A percentile compares a stretch with the other conserved stretches of the same genome.
phyloP scores from a whole-genome alignment of 1,140 invertebrate species.

The Hypothenemus hampei region DNA sequence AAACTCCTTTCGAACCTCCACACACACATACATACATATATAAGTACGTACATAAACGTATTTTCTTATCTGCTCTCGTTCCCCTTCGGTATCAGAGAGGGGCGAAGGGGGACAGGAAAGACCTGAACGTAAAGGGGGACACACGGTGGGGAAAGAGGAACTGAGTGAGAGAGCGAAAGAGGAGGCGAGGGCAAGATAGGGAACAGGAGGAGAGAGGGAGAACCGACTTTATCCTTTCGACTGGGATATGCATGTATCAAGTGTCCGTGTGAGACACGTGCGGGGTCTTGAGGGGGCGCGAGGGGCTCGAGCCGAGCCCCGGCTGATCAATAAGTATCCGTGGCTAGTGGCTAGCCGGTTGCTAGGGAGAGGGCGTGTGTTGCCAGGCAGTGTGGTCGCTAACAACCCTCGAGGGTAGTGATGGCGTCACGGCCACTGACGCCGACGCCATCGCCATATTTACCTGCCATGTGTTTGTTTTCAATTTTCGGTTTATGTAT shows the following conservation, averaged over 20 bases:
- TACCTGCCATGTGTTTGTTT: slow-evolving; percentile 47
- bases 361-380: slow-evolving; percentile 48
- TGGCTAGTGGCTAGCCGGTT: slow-evolving; percentile 49
- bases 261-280: slow-evolving; percentile 36
- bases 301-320: slow-evolving; percentile 22
- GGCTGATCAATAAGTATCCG: slow-evolving; percentile 48
- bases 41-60: slow-evolving; percentile 16
- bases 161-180: not conserved
- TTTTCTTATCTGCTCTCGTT: slow-evolving; percentile 26
- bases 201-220: not conserved
- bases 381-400: slow-evolving; percentile 48
- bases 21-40: no score
- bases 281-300: slow-evolving; percentile 12
- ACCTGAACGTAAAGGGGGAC: not conserved
- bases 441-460: slow-evolving; percentile 42
- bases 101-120: not conserved
- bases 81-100: slow-evolving; percentile 8
- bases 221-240: slow-evolving; percentile 32
- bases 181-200: not conserved
- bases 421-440: slow-evolving; percentile 43
- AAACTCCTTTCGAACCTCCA: slow-evolving; percentile 21
- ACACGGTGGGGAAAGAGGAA: no score
- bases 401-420: slow-evolving; percentile 47
- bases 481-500: slow-evolving; percentile 41
- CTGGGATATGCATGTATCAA: slow-evolving; percentile 39